These are phyloP conservation scores for Zygaena filipendulae DNA, from an alignment of 2,888 invertebrate genomes.

Conservation along the genomic window DNA sequence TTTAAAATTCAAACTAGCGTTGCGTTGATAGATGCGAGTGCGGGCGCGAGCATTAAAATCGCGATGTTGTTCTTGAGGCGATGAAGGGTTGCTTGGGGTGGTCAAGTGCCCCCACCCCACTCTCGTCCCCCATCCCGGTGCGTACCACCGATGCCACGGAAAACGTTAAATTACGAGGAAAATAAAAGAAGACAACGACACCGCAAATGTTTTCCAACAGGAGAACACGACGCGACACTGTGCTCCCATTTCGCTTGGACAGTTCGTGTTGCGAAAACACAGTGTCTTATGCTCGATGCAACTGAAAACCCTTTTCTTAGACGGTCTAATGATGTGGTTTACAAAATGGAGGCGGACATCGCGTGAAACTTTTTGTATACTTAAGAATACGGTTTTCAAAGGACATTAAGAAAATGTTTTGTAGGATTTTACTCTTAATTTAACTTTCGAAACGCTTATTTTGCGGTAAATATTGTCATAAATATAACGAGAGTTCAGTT, in stretches of 20 bases:
- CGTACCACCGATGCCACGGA: constrained; percentile 19
- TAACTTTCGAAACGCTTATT: too few relatives aligned
- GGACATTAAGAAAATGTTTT: constrained; percentile 12
- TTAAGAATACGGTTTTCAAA: constrained; percentile 27
- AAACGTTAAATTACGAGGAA: constrained; percentile 38
- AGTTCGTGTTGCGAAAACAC: background rate
- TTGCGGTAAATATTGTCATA: too few relatives aligned
- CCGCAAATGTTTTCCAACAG: constrained; percentile 5
- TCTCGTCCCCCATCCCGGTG: constrained; percentile 19
- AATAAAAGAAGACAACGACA: constrained; percentile 25
- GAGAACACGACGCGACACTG: constrained; percentile 1
- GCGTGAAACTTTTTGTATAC: constrained; percentile 27
- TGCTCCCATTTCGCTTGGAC: background rate
- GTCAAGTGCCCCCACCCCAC: constrained; percentile 29
- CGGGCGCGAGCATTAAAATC: constrained; percentile 24
- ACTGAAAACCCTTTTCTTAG: constrained; percentile 11
- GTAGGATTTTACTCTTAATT: constrained; percentile 1
- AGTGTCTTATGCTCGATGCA: constrained; percentile 4
- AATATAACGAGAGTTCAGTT: too few relatives aligned
- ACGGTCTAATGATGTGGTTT: constrained; percentile 37
- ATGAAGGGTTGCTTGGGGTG: constrained; percentile 36
- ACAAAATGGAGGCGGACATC: constrained; percentile 24
- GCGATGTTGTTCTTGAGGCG: constrained; percentile 47
- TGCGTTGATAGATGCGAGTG: constrained; percentile 12
- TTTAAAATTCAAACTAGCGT: constrained; percentile 10